These are phyloP conservation scores for Byasa hedistus DNA, from an alignment of 2,888 invertebrate genomes.

Conservation along the genomic window DNA sequence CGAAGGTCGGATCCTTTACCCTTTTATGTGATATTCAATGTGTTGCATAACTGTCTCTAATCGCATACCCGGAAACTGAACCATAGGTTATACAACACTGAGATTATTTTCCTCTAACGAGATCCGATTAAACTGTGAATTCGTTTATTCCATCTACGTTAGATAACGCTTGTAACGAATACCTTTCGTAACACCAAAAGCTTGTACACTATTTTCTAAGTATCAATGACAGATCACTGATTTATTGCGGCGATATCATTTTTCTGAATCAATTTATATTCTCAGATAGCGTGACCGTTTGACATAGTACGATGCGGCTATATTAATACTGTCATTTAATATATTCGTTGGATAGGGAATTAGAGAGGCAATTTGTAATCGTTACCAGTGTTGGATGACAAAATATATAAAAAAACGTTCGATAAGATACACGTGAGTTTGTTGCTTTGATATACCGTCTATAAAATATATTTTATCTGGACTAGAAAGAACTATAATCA, in stretches of 20 bases:
- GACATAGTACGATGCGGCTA: constrained; percentile 26
- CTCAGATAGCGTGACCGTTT: constrained; percentile 27
- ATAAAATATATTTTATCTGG: background rate
- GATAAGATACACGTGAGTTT: constrained; percentile 2
- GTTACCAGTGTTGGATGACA: constrained; percentile 11
- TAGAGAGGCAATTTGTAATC: constrained; percentile 23
- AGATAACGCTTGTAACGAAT: constrained; percentile 52
- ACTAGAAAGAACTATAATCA: background rate
- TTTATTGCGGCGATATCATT: constrained; percentile 30
- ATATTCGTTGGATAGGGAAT: constrained; percentile 26
- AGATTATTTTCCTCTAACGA: constrained; percentile 40
- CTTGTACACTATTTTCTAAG: constrained; percentile 48
- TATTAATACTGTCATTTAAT: constrained; percentile 26
- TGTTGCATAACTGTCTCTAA: constrained; percentile 61
- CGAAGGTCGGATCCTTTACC: constrained; percentile 70
- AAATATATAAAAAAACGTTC: background rate
- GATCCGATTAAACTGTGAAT: constrained; percentile 38
- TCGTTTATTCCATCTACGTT: constrained; percentile 43
- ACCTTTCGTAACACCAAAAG: constrained; percentile 54
- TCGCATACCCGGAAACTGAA: constrained; percentile 47
- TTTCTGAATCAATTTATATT: constrained; percentile 19
- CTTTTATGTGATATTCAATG: constrained; percentile 63
- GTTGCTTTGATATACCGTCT: background rate
- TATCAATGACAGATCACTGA: constrained; percentile 37
- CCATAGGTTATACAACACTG: constrained; percentile 41